Evolutionary conservation across 2,797 vertebrate species (phyloP), one percentile per base, ranked within the genome.

Genomic region (Etheostoma nigrum): DNA sequence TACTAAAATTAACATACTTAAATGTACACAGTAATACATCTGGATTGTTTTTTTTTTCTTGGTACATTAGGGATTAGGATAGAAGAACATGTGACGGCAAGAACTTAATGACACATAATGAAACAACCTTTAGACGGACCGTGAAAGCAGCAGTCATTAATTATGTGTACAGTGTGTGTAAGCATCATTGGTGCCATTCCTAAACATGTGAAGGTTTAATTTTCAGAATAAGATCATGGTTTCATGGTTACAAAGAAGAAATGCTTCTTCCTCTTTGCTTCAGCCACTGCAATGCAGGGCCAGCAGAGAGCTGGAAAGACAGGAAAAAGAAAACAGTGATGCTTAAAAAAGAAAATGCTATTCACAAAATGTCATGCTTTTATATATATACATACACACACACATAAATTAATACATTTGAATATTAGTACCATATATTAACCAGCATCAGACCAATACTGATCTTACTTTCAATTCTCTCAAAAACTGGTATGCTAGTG

Each of bases 101-200:
- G 27, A 67, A 67, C 36, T 53, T 12, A 36, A 2, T 42, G 49
- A 4, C 40, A 79, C 21, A 75, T 42, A 78, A 81, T 33, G 27
- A 77, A 74, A 70, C 69, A 65, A 74, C 49, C 53, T 74, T 72
- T 57, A 76, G 47, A 14, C 21, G 21, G 27, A 33, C 14, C 4
- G n/a, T 47, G 13, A n/a, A 67, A 62, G 66, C 30, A 14, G 49
- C 33, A 8, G 8, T 23, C n/a, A 67, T n/a, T 54, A 23, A 33
- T 42, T 19, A 51, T 48, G 33, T 30, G 7, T 19, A 45, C 54
- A 23, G 18, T 53, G 8, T 61, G 44, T 53, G 27, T 19, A 10
- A 18, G n/a, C n/a, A 58, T 58, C 64, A 23, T 19, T 36, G 16
- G 30, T 63, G 36, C 3, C n/a, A 9, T 67, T 62, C 10, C 30